Evolutionary conservation across 2,797 vertebrate species (phyloP).

Genomic region (Urosaurus nigricauda): DNA sequence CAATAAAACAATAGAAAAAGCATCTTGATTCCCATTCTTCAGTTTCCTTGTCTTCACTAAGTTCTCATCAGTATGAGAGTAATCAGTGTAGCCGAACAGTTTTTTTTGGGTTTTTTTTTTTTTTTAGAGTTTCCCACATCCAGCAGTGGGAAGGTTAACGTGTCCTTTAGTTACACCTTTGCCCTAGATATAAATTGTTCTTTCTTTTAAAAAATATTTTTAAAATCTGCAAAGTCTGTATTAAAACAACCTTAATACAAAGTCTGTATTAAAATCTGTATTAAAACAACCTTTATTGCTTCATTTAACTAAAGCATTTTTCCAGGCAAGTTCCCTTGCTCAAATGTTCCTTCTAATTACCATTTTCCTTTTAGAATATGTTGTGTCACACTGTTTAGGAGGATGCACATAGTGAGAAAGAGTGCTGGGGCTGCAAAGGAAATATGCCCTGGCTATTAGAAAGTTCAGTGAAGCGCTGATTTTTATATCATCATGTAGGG

Average conservation of each 20-base stretch:
- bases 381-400: conserved; percentile 74
- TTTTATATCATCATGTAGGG: conserved; percentile 71
- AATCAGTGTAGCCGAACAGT: neutral
- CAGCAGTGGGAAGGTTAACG: neutral
- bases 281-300: conserved; percentile 76
- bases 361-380: conserved; percentile 80
- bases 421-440: conserved; percentile 66
- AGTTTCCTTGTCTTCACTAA: neutral
- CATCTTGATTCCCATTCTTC: neutral
- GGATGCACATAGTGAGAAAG: conserved; percentile 69
- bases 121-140: neutral
- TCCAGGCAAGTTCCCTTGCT: conserved; percentile 78
- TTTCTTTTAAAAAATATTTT: neutral
- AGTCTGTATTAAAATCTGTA: too few relatives aligned
- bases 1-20: neutral
- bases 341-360: conserved; percentile 80
- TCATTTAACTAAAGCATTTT: conserved; percentile 81
- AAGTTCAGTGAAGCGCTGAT: conserved; percentile 76
- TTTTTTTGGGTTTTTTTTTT: neutral
- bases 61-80: neutral
- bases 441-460: conserved; percentile 80
- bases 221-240: too few relatives aligned
- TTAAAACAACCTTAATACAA: conserved; percentile 78
- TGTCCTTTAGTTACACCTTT: neutral
- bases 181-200: neutral